A percentile compares a stretch with the other conserved stretches of the same genome.
phyloP scores from a whole-genome alignment of 2,797 vertebrate species.

The Schizopygopsis pylzovi region DNA sequence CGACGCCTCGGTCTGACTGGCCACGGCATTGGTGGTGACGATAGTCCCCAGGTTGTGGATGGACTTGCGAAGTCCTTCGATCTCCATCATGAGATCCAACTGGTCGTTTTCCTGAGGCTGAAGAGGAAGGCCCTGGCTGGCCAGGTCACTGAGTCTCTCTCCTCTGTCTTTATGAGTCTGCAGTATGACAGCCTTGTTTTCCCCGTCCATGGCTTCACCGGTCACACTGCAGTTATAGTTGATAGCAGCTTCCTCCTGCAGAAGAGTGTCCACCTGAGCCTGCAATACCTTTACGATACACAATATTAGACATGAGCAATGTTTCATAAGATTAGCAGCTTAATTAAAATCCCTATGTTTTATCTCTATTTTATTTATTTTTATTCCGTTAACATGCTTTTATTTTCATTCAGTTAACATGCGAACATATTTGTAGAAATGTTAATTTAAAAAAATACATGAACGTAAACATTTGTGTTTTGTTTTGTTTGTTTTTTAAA shows the following conservation, averaged over 20 bases:
- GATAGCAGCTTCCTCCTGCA: slow-evolving; percentile 88
- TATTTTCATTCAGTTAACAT: background rate
- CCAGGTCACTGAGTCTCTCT: slow-evolving; percentile 85
- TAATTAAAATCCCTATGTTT: background rate
- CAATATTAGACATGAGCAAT: background rate
- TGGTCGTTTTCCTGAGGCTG: slow-evolving; percentile 95
- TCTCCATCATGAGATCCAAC: slow-evolving; percentile 92
- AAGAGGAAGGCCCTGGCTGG: slow-evolving; percentile 80
- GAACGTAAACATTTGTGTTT: too few relatives aligned
- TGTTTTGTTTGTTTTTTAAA: too few relatives aligned
- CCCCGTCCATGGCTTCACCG: slow-evolving; percentile 86
- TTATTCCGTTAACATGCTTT: background rate
- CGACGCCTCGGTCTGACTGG: slow-evolving; percentile 93
- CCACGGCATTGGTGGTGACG: slow-evolving; percentile 94
- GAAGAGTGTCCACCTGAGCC: slow-evolving; percentile 88
- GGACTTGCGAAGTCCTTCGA: slow-evolving; percentile 92
- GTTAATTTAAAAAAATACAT: background rate
- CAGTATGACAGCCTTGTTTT: slow-evolving; percentile 84
- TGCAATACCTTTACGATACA: slow-evolving; percentile 86
- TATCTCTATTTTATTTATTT: background rate
- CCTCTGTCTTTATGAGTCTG: slow-evolving; percentile 87
- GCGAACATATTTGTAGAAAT: background rate
- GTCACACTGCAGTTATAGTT: slow-evolving; percentile 84
- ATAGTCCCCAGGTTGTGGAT: slow-evolving; percentile 97
- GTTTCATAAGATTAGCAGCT: background rate